Conservation (phyloP, 2,113 vertebrate species). For the Microcebus murinus region DNA sequence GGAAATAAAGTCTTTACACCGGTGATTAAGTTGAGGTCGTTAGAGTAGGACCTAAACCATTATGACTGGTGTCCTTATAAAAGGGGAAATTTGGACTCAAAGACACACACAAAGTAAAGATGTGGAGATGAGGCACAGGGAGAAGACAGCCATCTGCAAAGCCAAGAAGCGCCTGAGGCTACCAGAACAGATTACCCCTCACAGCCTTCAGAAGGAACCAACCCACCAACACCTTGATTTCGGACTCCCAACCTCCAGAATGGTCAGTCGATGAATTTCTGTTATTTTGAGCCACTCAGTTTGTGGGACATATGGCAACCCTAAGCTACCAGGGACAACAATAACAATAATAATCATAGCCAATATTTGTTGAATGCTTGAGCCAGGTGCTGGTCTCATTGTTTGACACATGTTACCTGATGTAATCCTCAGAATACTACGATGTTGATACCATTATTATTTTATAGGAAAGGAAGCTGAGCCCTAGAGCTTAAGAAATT, state of each 20-base stretch:
- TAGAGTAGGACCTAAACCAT: background rate
- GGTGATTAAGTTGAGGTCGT: background rate
- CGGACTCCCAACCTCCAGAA: background rate
- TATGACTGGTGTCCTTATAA: background rate
- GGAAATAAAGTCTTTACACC: background rate
- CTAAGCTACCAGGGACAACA: background rate
- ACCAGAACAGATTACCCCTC: background rate
- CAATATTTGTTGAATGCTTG: background rate
- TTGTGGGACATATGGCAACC: background rate
- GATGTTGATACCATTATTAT: background rate
- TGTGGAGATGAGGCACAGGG: background rate
- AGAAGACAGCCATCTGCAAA: background rate
- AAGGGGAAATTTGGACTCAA: background rate
- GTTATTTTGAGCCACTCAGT: background rate
- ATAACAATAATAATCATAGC: background rate
- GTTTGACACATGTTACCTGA: background rate
- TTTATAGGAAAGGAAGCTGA: slow-evolving; percentile 14
- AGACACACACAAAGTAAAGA: background rate
- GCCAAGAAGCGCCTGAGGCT: background rate
- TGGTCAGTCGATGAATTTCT: background rate
- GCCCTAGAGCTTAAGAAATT: background rate
- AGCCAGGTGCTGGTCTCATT: background rate
- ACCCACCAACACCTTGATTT: background rate
- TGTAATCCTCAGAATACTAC: background rate
- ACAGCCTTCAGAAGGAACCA: background rate